Base-by-base conservation (phyloP, 1,140 invertebrate genomes). In the Drosophila paulistorum region DNA sequence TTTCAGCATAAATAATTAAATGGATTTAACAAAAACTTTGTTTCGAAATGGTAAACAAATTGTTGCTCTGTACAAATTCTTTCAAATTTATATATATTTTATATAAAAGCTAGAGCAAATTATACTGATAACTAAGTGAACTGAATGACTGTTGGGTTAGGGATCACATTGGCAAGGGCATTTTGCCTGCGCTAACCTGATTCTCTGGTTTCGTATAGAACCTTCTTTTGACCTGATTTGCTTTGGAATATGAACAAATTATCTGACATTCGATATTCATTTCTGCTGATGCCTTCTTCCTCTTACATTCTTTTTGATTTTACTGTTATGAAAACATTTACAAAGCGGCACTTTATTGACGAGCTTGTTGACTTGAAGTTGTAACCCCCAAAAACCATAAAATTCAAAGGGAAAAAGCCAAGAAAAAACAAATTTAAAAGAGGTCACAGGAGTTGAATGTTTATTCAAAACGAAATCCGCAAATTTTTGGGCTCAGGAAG, bases 301-400 rank as follows among this genome's bases (percentile, higher is more conserved):
- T 71, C 0, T 30, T 30, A 30, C 6, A 17, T 6, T 30, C 0
- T 30, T 30, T n/a, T n/a, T n/a, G n/a, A n/a, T 30, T 30, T 62
- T 37, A 78, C 75, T 58, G 74, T 77, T 77, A 77, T 71, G 59
- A 68, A 68, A 71, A 72, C 71, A 77, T 77, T 77, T 77, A 60
- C 65, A 9, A 23, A 39, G 65, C 51, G n/a, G 11, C 65, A 39
- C 45, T 59, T 71, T 72, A 75, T 69, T 87, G 71, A 72, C 83
- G 26, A 79, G 48, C 74, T 63, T 45, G 51, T 54, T 76, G 71
- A 79, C 79, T 73, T 79, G 37, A 11, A 51, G 45, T 51, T 68
- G 79, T 72, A 82, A 76, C 71, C 75, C 79, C 45, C 17, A 51
- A 48, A 17, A 14, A 30, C 20, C 20, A 57, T 33, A 35, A 58